Evolutionary conservation across 2,113 vertebrate genomes (phyloP).

Genomic region (Tragulus kanchil): DNA sequence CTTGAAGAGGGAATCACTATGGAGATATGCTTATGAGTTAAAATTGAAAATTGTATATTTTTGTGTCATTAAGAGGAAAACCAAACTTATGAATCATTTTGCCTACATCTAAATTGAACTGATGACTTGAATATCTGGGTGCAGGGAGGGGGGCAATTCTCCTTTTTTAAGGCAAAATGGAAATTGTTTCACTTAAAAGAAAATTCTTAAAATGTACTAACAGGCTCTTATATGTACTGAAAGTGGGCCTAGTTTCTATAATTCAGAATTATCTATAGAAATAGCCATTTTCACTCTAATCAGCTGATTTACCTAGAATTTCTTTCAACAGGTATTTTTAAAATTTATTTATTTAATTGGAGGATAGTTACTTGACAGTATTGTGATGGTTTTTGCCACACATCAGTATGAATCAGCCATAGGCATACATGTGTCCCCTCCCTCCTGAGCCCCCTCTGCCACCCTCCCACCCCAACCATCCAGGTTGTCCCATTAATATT

Average conservation of each 20-base stretch:
- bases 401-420: too few species aligned
- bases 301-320: conserved; percentile 11
- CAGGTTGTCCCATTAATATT: too few species aligned
- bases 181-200: conserved; percentile 13
- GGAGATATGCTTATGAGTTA: not conserved
- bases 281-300: not conserved
- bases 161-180: not conserved
- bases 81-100: not conserved
- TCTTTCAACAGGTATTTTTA: too few species aligned
- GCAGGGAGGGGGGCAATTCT: not conserved
- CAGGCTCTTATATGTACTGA: not conserved
- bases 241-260: not conserved
- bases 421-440: too few species aligned
- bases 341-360: too few species aligned
- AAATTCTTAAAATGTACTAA: not conserved
- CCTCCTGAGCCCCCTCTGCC: too few species aligned
- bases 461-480: too few species aligned
- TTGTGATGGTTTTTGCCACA: too few species aligned
- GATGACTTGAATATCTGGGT: not conserved
- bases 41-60: conserved; percentile 21
- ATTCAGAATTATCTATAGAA: not conserved
- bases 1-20: not conserved
- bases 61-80: not conserved
- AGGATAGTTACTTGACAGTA: too few species aligned
- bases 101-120: not conserved